A percentile compares a stretch with the other conserved stretches of the same genome.
phyloP scores from a whole-genome alignment of 2,797 vertebrate genomes.

The Oceanodroma leucorhoa region DNA sequence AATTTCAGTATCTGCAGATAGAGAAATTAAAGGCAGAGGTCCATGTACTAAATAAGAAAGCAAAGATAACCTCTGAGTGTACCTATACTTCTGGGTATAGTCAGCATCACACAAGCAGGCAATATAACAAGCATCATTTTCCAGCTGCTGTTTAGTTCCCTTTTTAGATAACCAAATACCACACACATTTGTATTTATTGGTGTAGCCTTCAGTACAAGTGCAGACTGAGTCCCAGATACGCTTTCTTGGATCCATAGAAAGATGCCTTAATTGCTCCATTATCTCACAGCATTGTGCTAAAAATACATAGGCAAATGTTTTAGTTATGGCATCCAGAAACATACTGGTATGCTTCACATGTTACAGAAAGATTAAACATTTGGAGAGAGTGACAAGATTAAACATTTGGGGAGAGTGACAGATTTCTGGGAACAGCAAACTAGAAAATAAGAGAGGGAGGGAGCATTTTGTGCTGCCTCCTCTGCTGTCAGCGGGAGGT shows the following conservation, averaged over 20 bases:
- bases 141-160: background rate
- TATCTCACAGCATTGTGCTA: background rate
- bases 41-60: background rate
- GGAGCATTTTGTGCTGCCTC: background rate
- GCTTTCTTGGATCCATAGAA: background rate
- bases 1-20: background rate
- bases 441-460: background rate
- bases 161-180: background rate
- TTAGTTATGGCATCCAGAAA: background rate
- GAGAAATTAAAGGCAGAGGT: background rate
- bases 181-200: background rate
- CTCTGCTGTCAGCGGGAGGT: background rate
- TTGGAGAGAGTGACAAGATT: fast-evolving
- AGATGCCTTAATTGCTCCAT: background rate
- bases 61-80: background rate
- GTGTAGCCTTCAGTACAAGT: background rate
- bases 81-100: background rate
- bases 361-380: background rate
- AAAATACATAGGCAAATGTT: background rate
- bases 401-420: background rate
- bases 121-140: background rate
- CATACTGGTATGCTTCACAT: fast-evolving
- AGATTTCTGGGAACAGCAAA: background rate
- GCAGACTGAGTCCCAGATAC: background rate
- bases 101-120: background rate